Conservation (phyloP, 2,888 invertebrate species). For the Nasonovia ribisnigri region DNA sequence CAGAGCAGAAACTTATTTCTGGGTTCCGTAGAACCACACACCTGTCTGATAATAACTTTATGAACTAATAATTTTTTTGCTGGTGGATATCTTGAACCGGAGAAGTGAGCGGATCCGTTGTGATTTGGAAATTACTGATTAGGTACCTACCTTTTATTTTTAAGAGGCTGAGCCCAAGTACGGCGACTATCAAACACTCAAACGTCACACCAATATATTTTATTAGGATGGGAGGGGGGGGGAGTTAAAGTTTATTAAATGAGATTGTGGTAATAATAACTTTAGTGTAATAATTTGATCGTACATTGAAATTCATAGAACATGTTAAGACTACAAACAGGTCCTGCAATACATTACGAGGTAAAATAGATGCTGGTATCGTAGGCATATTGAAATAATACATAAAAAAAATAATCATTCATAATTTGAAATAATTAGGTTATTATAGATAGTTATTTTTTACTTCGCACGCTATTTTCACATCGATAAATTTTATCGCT, state of each 20-base stretch:
- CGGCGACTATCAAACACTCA: no score
- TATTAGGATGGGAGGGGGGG: not conserved
- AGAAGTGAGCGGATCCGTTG: not conserved
- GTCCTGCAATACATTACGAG: no score
- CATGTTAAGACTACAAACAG: no score
- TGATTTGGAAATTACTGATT: not conserved
- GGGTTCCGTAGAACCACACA: no score
- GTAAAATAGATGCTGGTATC: no score
- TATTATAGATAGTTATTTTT: not conserved
- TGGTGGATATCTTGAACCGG: no score
- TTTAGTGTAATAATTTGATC: not conserved
- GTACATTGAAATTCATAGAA: no score
- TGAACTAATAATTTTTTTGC: no score
- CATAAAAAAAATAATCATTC: not conserved
- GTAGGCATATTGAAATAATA: no score
- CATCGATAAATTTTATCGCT: not conserved
- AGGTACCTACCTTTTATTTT: not conserved
- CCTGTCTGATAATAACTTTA: no score
- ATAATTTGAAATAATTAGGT: not conserved
- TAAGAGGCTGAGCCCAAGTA: not conserved
- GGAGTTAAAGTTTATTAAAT: not conserved
- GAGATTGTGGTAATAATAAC: not conserved
- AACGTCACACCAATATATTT: no score
- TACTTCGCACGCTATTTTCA: not conserved
- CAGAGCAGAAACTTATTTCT: no score